phyloP scores from a whole-genome alignment of 2,888 invertebrate genomes.

The Platerodrilus igneus region DNA sequence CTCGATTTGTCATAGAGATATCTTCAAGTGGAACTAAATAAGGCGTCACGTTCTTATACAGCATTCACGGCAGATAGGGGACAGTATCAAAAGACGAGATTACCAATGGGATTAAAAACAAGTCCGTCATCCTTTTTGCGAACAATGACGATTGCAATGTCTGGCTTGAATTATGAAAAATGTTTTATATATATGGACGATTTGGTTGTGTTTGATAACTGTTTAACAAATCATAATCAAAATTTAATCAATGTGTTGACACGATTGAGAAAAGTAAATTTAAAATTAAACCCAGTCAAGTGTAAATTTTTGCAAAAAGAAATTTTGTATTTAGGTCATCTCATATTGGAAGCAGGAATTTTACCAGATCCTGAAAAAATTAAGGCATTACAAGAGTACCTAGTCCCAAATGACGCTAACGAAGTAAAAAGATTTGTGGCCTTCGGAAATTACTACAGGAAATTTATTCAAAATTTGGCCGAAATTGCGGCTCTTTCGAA shows the following conservation, averaged over 20 bases:
- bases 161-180: slow-evolving; percentile 25
- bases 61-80: slow-evolving; percentile 30
- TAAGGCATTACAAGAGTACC: slow-evolving; percentile 26
- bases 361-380: slow-evolving; percentile 25
- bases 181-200: slow-evolving; percentile 26
- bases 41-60: slow-evolving; percentile 25
- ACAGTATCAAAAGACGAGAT: slow-evolving; percentile 29
- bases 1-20: slow-evolving; percentile 29
- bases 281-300: slow-evolving; percentile 28
- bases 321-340: slow-evolving; percentile 21
- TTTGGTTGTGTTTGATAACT: no score
- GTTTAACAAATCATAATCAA: slow-evolving; percentile 24
- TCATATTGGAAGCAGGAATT: slow-evolving; percentile 22
- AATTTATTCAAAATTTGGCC: slow-evolving; percentile 29
- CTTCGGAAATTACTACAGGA: slow-evolving; percentile 28
- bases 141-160: slow-evolving; percentile 28
- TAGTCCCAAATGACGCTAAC: slow-evolving; percentile 25
- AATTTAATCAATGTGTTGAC: slow-evolving; percentile 24
- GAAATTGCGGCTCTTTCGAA: slow-evolving; percentile 24
- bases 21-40: slow-evolving; percentile 30
- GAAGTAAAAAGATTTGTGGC: slow-evolving; percentile 25
- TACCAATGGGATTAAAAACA: slow-evolving; percentile 22
- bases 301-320: slow-evolving; percentile 27
- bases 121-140: slow-evolving; percentile 28
- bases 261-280: slow-evolving; percentile 21